phyloP scores from a whole-genome alignment of 1,140 invertebrate species.

The Hyphantria cunea region DNA sequence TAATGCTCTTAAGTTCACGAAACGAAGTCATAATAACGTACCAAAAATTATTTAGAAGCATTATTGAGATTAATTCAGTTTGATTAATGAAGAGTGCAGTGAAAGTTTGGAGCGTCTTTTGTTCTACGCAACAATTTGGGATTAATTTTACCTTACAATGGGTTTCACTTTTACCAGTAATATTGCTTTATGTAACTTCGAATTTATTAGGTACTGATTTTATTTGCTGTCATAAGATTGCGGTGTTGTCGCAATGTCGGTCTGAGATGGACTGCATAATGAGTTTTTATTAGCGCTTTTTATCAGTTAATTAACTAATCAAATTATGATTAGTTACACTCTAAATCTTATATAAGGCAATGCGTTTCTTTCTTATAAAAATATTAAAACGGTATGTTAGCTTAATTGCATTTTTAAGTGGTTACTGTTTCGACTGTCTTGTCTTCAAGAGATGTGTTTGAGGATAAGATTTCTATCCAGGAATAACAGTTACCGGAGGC shows the following conservation, averaged over 20 bases:
- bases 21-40: no score
- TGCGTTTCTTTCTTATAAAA: no score
- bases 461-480: no score
- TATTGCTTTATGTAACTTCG: constrained; percentile 13
- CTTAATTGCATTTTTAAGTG: no score
- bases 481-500: no score
- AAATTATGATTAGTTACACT: neutral
- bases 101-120: constrained; percentile 45
- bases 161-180: constrained; percentile 24
- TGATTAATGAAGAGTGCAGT: constrained; percentile 54
- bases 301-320: constrained; percentile 1
- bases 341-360: constrained; percentile 2
- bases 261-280: constrained; percentile 1
- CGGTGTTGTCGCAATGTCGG: constrained; percentile 12
- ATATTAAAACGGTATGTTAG: no score
- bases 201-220: neutral
- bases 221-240: constrained; percentile 11
- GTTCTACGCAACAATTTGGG: constrained; percentile 27
- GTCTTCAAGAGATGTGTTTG: no score
- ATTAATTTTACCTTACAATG: constrained; percentile 38
- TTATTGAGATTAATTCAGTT: constrained; percentile 51
- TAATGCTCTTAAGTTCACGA: no score
- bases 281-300: neutral
- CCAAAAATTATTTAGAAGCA: no score
- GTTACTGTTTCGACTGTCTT: no score